Conservation (phyloP, 2,113 vertebrate genomes). For the Oreochromis spilurus region DNA sequence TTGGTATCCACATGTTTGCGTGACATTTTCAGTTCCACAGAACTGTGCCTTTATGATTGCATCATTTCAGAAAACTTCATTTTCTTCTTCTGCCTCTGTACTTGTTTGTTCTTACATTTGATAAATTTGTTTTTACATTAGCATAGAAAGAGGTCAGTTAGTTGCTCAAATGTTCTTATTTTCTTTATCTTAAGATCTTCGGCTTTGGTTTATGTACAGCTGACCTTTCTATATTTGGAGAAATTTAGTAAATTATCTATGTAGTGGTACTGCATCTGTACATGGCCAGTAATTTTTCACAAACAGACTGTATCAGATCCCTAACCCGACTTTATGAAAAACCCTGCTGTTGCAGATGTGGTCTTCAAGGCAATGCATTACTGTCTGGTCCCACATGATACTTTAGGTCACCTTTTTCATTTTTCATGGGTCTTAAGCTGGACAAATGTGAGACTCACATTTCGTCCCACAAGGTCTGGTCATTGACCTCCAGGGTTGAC, state of each 20-base stretch:
- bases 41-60: neutral
- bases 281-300: neutral
- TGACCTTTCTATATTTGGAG: neutral
- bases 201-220: neutral
- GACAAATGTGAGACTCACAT: conserved; percentile 56
- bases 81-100: neutral
- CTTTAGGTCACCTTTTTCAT: conserved; percentile 58
- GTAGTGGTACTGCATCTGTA: neutral
- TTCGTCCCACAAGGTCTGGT: conserved; percentile 43
- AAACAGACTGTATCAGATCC: neutral
- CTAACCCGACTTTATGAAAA: neutral
- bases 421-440: conserved; percentile 59
- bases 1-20: neutral
- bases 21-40: neutral
- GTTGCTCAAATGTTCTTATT: too few species aligned
- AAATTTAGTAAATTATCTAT: neutral
- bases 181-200: neutral
- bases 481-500: conserved; percentile 26
- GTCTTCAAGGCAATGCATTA: neutral
- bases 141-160: neutral
- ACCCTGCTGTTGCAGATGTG: neutral
- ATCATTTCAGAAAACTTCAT: neutral
- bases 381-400: conserved; percentile 31
- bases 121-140: neutral
- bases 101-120: too few species aligned